phyloP scores from a whole-genome alignment of 2,113 vertebrate genomes.

The Entomyzon cyanotis region DNA sequence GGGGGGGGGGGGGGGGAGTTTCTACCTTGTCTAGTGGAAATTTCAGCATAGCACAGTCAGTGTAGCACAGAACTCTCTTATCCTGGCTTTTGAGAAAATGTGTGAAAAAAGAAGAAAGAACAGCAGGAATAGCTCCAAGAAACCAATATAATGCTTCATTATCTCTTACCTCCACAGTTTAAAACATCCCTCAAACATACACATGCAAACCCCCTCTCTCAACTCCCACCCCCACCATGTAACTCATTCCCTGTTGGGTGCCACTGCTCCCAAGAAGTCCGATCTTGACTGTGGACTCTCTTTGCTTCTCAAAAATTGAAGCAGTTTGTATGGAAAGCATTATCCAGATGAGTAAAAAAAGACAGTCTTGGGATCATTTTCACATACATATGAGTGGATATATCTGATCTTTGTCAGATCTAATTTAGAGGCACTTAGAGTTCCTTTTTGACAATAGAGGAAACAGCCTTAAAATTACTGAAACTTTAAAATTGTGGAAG shows the following conservation, averaged over 20 bases:
- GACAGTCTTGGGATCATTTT: neutral
- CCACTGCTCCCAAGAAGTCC: neutral
- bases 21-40: neutral
- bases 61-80: neutral
- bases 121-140: neutral
- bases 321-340: neutral
- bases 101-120: neutral
- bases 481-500: neutral
- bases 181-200: neutral
- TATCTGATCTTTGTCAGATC: conserved; percentile 2
- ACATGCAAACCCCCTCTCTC: neutral
- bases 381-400: neutral
- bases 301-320: neutral
- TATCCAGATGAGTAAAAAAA: neutral
- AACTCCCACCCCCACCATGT: neutral
- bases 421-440: neutral
- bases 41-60: neutral
- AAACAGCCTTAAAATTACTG: conserved; percentile 3
- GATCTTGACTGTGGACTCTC: neutral
- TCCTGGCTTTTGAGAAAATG: neutral
- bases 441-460: neutral
- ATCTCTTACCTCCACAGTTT: neutral
- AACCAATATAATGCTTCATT: neutral
- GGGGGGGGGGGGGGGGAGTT: neutral
- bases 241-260: neutral